A percentile compares a stretch with the other conserved stretches of the same genome.
These are phyloP conservation scores for Marcusenius ussheri DNA, from an alignment of 2,113 vertebrate genomes.

Conservation along the genomic window DNA sequence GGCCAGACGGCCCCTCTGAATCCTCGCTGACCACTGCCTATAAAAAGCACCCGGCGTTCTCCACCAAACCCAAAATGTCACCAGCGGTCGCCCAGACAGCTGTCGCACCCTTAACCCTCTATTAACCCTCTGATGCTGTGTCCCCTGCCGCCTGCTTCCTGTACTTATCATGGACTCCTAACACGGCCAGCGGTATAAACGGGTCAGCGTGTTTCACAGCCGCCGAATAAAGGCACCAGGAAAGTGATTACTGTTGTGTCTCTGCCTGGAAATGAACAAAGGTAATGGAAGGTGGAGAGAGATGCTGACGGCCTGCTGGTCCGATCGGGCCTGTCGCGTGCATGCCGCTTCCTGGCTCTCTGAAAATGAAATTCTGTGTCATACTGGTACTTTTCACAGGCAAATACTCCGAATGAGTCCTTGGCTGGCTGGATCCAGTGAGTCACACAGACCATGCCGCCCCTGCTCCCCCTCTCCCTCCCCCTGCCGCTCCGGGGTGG, in stretches of 20 bases:
- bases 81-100: background rate
- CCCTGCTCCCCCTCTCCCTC: background rate
- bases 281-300: background rate
- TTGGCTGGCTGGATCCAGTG: background rate
- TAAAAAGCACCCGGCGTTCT: background rate
- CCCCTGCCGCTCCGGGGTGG: background rate
- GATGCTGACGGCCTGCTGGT: background rate
- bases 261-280: background rate
- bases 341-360: background rate
- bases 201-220: background rate
- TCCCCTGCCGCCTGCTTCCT: background rate
- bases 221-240: background rate
- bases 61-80: constrained; percentile 11
- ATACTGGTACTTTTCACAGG: background rate
- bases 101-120: background rate
- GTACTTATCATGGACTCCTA: too few relatives aligned
- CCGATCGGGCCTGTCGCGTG: background rate
- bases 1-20: background rate
- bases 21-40: constrained; percentile 10
- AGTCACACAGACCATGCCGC: background rate
- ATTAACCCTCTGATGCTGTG: background rate
- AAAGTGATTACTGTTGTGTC: background rate
- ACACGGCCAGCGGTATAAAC: background rate
- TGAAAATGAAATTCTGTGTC: background rate
- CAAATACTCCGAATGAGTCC: background rate